Evolutionary conservation across 2,888 invertebrate species (phyloP).

Genomic region (Neoaliturus tenellus): DNA sequence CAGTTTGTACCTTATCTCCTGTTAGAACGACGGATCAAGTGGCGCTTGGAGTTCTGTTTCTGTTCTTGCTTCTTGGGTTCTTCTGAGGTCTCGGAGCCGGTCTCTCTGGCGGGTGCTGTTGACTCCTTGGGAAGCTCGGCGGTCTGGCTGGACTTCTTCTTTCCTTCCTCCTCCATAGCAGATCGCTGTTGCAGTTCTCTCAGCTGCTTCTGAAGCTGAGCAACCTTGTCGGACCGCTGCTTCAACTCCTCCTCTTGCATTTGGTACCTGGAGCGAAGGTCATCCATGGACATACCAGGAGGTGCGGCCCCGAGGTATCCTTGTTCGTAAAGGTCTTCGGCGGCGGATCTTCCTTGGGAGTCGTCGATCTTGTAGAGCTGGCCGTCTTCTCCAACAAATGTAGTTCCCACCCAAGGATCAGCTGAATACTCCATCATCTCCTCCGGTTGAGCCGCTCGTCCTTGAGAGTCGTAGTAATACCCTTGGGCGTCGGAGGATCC

Average conservation of each 20-base stretch:
- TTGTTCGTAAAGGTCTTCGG: not conserved
- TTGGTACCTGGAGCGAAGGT: not conserved
- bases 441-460: not conserved
- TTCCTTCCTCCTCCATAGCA: not conserved
- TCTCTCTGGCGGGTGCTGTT: not conserved
- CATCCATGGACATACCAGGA: not conserved
- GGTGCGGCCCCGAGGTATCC: not conserved
- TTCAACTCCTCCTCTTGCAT: not conserved
- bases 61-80: not conserved
- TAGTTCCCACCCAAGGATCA: not conserved
- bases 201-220: not conserved
- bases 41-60: conserved; percentile 4
- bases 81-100: not conserved
- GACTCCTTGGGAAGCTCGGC: not conserved
- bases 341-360: not conserved
- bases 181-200: not conserved
- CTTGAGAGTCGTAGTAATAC: not conserved
- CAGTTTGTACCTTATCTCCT: not conserved
- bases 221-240: not conserved
- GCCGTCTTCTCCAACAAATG: not conserved
- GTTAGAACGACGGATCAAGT: not conserved
- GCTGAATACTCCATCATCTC: not conserved
- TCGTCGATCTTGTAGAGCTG: not conserved
- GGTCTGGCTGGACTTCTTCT: not conserved
- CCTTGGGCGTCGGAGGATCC: not conserved